Conservation (phyloP, 2,888 invertebrate species). For the Callimorpha dominula region DNA sequence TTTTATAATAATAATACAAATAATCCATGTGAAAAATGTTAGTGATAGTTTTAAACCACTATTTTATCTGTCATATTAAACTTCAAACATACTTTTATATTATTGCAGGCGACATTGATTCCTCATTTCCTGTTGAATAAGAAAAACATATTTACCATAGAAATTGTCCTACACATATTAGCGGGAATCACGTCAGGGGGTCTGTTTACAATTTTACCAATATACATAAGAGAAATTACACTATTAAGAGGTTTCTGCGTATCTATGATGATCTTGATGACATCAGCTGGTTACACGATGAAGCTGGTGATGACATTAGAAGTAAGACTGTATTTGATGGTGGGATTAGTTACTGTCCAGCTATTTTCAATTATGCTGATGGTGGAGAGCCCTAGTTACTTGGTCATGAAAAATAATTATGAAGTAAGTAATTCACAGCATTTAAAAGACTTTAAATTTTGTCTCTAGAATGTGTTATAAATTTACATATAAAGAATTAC, state of each 20-base stretch:
- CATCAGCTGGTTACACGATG: conserved; percentile 67
- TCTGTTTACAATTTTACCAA: conserved; percentile 68
- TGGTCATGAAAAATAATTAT: conserved; percentile 67
- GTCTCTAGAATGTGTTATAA: neutral
- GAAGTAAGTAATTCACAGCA: conserved; percentile 59
- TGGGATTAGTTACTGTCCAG: conserved; percentile 66
- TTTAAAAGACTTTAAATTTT: neutral
- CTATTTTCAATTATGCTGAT: conserved; percentile 63
- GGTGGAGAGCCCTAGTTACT: conserved; percentile 72
- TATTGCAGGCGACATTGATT: conserved; percentile 69
- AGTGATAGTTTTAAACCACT: too few species aligned
- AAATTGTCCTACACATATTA: conserved; percentile 63
- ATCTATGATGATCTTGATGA: conserved; percentile 64
- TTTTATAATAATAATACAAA: neutral
- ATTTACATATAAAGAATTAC: neutral
- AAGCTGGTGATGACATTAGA: conserved; percentile 61
- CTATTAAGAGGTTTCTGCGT: conserved; percentile 58
- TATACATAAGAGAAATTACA: conserved; percentile 71
- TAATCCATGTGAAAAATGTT: too few species aligned
- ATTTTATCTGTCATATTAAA: too few species aligned
- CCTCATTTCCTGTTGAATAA: conserved; percentile 66
- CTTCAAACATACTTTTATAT: neutral
- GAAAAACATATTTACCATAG: conserved; percentile 39
- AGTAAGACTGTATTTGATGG: conserved; percentile 64
- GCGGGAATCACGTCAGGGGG: conserved; percentile 72